phyloP scores from a whole-genome alignment of 2,797 vertebrate species.

The Mus minutoides region DNA sequence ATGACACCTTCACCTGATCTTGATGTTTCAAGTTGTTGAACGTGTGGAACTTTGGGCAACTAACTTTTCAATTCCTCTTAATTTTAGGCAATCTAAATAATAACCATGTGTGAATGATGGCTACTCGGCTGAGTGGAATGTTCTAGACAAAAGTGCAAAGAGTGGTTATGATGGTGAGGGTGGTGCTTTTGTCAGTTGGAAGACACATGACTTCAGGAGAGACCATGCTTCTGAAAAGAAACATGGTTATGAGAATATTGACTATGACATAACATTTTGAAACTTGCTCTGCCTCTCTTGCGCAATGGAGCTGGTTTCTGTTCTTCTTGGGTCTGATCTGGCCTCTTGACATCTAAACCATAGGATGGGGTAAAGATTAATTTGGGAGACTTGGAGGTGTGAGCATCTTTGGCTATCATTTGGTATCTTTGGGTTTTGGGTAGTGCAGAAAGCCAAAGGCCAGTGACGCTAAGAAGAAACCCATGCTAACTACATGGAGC shows the following conservation, averaged over 20 bases:
- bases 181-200: background rate
- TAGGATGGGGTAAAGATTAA: background rate
- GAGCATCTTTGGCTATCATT: background rate
- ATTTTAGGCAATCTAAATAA: background rate
- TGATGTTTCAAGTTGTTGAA: background rate
- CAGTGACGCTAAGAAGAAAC: background rate
- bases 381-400: background rate
- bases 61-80: background rate
- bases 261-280: background rate
- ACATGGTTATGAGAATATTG: background rate
- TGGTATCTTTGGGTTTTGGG: background rate
- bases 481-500: background rate
- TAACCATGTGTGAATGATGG: background rate
- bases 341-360: background rate
- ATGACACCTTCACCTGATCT: background rate
- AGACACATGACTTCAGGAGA: background rate
- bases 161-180: background rate
- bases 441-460: background rate
- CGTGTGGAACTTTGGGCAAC: background rate
- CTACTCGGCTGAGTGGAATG: background rate
- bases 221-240: background rate
- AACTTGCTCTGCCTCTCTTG: background rate
- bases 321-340: background rate
- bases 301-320: background rate
- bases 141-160: background rate